Evolutionary conservation across 1,140 invertebrate genomes (phyloP).

Genomic region (Drosophila busckii): DNA sequence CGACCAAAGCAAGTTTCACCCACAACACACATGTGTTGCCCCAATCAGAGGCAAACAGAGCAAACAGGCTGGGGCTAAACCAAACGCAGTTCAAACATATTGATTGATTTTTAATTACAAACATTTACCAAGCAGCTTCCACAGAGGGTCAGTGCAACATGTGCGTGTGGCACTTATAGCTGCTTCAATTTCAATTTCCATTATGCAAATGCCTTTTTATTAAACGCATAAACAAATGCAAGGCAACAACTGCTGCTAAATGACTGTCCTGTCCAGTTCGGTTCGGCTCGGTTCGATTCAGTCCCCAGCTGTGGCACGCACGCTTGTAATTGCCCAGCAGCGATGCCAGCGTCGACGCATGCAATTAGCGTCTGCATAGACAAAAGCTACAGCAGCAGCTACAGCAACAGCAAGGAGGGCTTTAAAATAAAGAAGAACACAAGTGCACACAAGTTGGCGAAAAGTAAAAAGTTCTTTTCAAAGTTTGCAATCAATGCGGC

Average conservation of each 20-base stretch:
- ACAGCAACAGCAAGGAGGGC: neutral
- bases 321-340: constrained; percentile 49
- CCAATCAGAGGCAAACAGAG: too few relatives aligned
- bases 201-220: constrained; percentile 66
- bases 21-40: constrained; percentile 62
- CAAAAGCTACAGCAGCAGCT: neutral
- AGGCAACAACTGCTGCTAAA: constrained; percentile 11
- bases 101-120: constrained; percentile 77
- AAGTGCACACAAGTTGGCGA: constrained; percentile 37
- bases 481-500: constrained; percentile 54
- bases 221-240: constrained; percentile 69
- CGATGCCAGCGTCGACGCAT: constrained; percentile 37
- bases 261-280: constrained; percentile 45
- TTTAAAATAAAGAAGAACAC: neutral
- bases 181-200: constrained; percentile 73
- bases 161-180: constrained; percentile 30
- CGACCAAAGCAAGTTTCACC: constrained; percentile 32
- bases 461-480: constrained; percentile 27
- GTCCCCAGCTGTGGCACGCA: too few relatives aligned
- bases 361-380: constrained; percentile 56
- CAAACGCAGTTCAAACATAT: constrained; percentile 47
- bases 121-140: constrained; percentile 55
- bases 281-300: too few relatives aligned
- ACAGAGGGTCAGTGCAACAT: constrained; percentile 22
- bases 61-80: constrained; percentile 38